Evolutionary conservation across 2,113 vertebrate genomes (phyloP).

Genomic region (Zootoca vivipara): DNA sequence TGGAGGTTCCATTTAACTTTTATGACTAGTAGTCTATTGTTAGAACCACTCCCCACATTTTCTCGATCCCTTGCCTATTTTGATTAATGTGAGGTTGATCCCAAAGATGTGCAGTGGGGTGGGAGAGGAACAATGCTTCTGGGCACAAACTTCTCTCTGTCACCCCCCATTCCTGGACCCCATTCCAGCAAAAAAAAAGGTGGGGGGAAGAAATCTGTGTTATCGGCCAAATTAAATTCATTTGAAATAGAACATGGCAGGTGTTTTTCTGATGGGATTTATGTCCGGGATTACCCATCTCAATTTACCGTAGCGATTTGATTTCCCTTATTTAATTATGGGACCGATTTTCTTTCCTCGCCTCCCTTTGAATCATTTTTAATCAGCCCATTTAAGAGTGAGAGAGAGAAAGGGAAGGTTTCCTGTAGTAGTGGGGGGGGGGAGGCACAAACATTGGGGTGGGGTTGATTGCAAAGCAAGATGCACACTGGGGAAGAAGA

Average conservation of each 20-base stretch:
- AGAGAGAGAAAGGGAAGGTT: not conserved
- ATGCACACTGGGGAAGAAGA: constrained; percentile 5
- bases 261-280: constrained; percentile 59
- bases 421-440: not conserved
- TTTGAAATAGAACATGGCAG: constrained; percentile 42
- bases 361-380: constrained; percentile 56
- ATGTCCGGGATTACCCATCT: constrained; percentile 44
- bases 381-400: constrained; percentile 19
- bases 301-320: constrained; percentile 38
- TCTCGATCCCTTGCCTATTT: not conserved
- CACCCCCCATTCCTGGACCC: not conserved
- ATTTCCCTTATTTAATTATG: constrained; percentile 62
- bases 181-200: not conserved
- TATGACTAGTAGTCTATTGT: no score
- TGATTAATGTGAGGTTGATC: accelerated
- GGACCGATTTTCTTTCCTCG: not conserved
- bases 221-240: constrained; percentile 45
- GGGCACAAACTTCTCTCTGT: not conserved
- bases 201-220: constrained; percentile 8
- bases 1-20: not conserved
- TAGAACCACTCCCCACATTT: not conserved
- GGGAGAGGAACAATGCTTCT: not conserved
- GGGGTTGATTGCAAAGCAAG: constrained; percentile 32
- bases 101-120: not conserved
- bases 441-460: constrained; percentile 11